Evolutionary conservation across 2,113 vertebrate species (phyloP), one percentile per base, ranked within the genome.

Genomic region (Zosterops pallidus): DNA sequence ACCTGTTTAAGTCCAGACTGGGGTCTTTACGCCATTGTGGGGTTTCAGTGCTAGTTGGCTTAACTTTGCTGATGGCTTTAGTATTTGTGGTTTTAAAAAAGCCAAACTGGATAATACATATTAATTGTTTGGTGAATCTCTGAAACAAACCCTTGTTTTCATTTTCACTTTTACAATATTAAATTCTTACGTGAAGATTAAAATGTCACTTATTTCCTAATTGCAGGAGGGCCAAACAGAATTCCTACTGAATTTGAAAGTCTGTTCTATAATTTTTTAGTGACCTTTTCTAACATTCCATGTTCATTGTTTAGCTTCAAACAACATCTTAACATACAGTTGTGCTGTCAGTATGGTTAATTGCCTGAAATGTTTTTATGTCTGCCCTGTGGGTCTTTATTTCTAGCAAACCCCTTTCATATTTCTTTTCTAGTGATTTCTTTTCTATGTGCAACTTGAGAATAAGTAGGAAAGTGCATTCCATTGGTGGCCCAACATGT

Each of bases 21-120:
- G 6, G 72, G 6, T 62, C 46, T 69, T 67, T 17, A 20, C 65
- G 39, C 50, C 9, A 9, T 62, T 12, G 0, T n/a, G 3, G 25
- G 5, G 1, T 5, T 86, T 89, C 46, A 26, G 0, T 70, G 28
- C 29, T 1, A 1, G 12, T 13, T 64, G 28, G 14, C 11, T 79
- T 89, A 64, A 39, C 42, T 95, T 92, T 83, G 55, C 29, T 29
- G 17, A n/a, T 91, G 46, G 5, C n/a, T 55, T 63, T 63, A 62
- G 13, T 65, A 72, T 83, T 85, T 55, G 6, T 6, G 4, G 7
- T 57, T 79, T 72, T 9, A 18, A 83, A 75, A 56, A 83, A 64
- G 4, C 6, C 44, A 42, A 16, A 79, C 44, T 47, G 26, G 14
- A 23, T 84, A 46, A 59, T 41, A 42, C 0, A 0, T 39, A 19